Evolutionary conservation across 2,888 invertebrate species (phyloP).

Genomic region (Ophonus ardosiacus): DNA sequence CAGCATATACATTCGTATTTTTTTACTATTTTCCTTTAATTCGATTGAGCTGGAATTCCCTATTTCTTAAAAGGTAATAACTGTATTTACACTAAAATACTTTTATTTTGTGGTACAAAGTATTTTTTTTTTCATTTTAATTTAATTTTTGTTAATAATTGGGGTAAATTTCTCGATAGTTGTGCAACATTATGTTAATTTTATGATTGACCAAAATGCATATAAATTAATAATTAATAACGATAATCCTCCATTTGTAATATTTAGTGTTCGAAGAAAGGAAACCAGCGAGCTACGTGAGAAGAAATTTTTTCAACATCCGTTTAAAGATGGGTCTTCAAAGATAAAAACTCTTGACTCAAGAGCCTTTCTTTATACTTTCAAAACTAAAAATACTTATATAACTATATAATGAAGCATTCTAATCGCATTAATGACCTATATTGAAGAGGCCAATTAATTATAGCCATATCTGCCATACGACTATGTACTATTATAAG

Average conservation of each 20-base stretch:
- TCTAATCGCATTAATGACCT: conserved; percentile 15
- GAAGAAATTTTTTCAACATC: conserved; percentile 23
- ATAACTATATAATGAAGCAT: not conserved
- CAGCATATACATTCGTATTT: too few relatives aligned
- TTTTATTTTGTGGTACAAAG: too few relatives aligned
- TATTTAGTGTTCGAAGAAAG: not conserved
- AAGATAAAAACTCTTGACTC: conserved; percentile 20
- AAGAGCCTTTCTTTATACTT: conserved; percentile 12
- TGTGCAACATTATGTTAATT: too few relatives aligned
- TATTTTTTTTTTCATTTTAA: too few relatives aligned
- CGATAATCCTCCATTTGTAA: not conserved
- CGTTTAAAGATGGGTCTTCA: conserved; percentile 8
- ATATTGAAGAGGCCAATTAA: conserved; percentile 9
- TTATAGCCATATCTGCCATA: conserved; percentile 7
- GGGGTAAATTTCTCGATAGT: too few relatives aligned
- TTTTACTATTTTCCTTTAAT: too few relatives aligned
- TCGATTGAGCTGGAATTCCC: too few relatives aligned
- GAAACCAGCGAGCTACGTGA: not conserved
- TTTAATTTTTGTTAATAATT: too few relatives aligned
- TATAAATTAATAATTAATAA: not conserved
- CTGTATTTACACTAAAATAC: too few relatives aligned
- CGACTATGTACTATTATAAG: not conserved
- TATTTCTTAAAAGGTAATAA: too few relatives aligned
- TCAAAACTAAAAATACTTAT: conserved; percentile 38
- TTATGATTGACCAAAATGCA: not conserved